Evolutionary conservation across 2,113 vertebrate genomes (phyloP).

Genomic region (Numenius arquata): DNA sequence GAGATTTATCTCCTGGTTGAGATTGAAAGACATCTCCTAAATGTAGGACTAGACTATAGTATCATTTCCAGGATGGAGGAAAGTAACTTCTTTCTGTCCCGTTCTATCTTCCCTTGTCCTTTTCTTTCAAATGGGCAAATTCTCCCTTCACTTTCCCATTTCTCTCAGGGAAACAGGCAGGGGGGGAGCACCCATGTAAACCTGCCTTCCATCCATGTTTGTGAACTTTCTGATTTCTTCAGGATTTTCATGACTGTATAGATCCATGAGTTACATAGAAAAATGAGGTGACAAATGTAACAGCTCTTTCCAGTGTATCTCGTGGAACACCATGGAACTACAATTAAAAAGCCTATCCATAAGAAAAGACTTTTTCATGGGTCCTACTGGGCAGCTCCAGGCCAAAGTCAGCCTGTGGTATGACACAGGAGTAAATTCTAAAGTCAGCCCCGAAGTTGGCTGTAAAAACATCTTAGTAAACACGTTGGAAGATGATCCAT

Average conservation of each 20-base stretch:
- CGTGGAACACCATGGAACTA: rapidly evolving
- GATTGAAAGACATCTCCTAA: neutral
- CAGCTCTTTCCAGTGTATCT: neutral
- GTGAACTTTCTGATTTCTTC: neutral
- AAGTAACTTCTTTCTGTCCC: neutral
- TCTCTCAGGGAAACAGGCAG: neutral
- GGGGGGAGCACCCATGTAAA: rapidly evolving
- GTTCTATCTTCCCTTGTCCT: neutral
- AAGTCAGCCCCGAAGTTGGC: neutral
- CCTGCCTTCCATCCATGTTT: neutral
- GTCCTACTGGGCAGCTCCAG: neutral
- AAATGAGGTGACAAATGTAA: neutral
- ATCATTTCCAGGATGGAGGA: neutral
- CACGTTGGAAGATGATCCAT: neutral
- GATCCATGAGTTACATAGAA: neutral
- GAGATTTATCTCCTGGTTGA: neutral
- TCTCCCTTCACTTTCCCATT: neutral
- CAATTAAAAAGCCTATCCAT: neutral
- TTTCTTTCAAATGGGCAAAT: neutral
- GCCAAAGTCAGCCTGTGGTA: neutral
- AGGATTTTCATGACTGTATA: neutral
- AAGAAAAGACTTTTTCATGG: neutral
- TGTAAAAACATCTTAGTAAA: neutral
- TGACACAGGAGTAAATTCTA: neutral
- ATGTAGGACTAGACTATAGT: neutral